phyloP scores from a whole-genome alignment of 1,140 invertebrate genomes.

The Cyrtorhinus lividipennis region DNA sequence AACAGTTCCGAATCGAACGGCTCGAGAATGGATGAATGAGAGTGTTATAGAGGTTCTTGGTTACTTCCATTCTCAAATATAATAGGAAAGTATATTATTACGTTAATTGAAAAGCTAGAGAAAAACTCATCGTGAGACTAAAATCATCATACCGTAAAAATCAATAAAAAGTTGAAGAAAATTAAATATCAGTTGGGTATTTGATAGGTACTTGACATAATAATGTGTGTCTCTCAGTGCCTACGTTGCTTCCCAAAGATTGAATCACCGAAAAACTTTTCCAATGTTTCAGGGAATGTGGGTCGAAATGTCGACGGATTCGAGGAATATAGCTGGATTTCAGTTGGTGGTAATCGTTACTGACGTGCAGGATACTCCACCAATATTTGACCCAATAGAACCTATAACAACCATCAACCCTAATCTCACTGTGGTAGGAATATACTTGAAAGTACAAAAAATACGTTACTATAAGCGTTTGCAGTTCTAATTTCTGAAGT shows the following conservation, averaged over 20 bases:
- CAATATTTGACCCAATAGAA: constrained; percentile 51
- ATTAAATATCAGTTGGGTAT: too few species aligned
- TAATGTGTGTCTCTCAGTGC: too few species aligned
- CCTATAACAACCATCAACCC: constrained; percentile 56
- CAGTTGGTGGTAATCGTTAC: constrained; percentile 64
- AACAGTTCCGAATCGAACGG: too few species aligned
- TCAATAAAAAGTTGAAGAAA: too few species aligned
- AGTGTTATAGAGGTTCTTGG: neutral
- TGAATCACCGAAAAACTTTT: neutral
- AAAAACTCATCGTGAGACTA: too few species aligned
- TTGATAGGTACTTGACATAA: too few species aligned
- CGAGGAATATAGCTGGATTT: constrained; percentile 66
- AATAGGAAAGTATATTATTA: too few species aligned
- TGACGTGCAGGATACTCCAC: constrained; percentile 74
- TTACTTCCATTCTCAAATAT: neutral
- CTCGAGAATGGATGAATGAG: too few species aligned
- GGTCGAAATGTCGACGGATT: constrained; percentile 60
- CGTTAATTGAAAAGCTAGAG: too few species aligned
- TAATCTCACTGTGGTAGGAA: constrained; percentile 35
- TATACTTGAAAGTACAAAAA: too few species aligned
- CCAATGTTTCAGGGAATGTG: constrained; percentile 59
- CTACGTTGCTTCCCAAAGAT: too few species aligned
- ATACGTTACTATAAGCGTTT: neutral
- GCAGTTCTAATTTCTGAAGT: neutral
- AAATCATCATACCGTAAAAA: too few species aligned